Percentiles rank a stretch among this genome's conserved stretches.
phyloP scores from a whole-genome alignment of 2,797 vertebrate genomes.

The Sciurus vulgaris region DNA sequence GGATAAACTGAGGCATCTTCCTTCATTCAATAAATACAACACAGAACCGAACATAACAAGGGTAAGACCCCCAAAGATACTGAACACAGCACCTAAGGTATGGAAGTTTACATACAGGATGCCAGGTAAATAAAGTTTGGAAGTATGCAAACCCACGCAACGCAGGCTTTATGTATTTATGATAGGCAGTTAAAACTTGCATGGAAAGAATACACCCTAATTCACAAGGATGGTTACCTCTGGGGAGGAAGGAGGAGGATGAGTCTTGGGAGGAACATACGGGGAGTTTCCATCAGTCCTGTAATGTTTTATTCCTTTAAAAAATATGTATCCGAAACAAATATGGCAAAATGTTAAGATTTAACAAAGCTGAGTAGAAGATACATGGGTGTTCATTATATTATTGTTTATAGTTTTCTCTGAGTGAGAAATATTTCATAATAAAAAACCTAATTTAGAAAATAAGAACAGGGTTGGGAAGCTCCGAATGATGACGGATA shows the following conservation, averaged over 20 bases:
- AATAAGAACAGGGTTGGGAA: constrained; percentile 43
- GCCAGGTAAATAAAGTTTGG: background rate
- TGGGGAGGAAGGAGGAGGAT: background rate
- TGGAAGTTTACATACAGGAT: background rate
- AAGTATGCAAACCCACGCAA: background rate
- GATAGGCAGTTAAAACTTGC: background rate
- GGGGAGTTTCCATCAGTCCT: background rate
- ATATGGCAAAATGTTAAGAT: constrained; percentile 61
- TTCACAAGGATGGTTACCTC: background rate
- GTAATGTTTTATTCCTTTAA: constrained; percentile 48
- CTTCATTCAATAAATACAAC: background rate
- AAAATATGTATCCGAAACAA: constrained; percentile 67
- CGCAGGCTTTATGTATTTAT: background rate
- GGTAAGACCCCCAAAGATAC: background rate
- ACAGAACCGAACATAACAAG: background rate
- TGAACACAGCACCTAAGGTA: background rate
- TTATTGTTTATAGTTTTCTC: constrained; percentile 70
- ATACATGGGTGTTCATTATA: constrained; percentile 59
- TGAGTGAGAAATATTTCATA: constrained; percentile 73
- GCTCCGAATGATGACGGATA: constrained; percentile 28
- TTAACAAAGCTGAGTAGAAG: constrained; percentile 65
- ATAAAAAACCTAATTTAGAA: constrained; percentile 78
- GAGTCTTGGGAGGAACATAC: background rate
- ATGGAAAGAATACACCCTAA: background rate
- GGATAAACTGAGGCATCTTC: background rate